Evolutionary conservation across 2,797 vertebrate species (phyloP), one percentile per base, ranked within the genome.

Genomic region (Darevskia mixta): DNA sequence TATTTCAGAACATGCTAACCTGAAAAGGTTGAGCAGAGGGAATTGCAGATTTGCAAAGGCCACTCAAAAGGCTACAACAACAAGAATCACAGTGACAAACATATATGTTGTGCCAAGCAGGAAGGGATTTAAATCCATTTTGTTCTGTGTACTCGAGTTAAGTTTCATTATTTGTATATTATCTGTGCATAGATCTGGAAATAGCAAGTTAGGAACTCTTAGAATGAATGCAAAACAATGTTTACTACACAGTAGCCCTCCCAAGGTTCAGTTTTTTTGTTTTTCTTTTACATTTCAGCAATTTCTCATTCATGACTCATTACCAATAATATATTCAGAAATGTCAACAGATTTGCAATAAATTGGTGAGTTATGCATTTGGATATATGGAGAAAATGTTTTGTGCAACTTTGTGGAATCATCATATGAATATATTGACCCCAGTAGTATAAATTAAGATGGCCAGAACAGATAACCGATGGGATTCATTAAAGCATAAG

Each of bases 111-210:
- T 66, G 83, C 71, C 45, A 73, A 11, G 92, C 91, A 89, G 55
- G 88, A 25, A n/a, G 20, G 72, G 0, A 0, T 45, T 87, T n/a
- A 84, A 80, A 9, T 79, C 9, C 55, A 17, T 38, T 86, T 79
- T 88, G 88, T 82, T 87, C 82, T 88, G 61, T 72, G 43, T 55
- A 8, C 41, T 86, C 55, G 18, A 85, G 7, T 4, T 13, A 45
- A 41, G 27, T 25, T 90, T 94, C 78, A 91, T 95, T 95, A 94
- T 95, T 94, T 92, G 93, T 23, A 93, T 86, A 84, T 75, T 89
- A 10, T 88, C 86, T 92, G 86, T 88, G 84, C 85, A 49, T 32
- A 25, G 45, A 23, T 83, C 88, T 77, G 82, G 35, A n/a, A 69
- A 75, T 11, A 86, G 49, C 45, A 92, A 76, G 23, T 29, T 86